Percentiles rank a stretch among this genome's conserved stretches.
phyloP scores from a whole-genome alignment of 2,888 invertebrate species.

The Cheilosia pagana region DNA sequence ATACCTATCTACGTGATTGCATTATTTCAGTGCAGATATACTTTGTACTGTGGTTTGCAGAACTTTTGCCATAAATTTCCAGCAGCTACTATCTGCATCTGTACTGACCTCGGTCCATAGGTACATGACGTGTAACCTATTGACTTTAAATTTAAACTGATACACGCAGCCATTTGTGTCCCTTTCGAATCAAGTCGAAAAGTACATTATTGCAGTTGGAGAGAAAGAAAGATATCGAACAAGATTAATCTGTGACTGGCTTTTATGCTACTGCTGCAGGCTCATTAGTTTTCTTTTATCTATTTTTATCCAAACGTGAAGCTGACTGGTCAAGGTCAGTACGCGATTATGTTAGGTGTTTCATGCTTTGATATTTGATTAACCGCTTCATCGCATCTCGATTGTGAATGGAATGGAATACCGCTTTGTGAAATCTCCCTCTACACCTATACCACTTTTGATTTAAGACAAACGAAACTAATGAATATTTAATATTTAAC shows the following conservation, averaged over 20 bases:
- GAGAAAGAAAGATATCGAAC: conserved; percentile 14
- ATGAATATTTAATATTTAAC: conserved; percentile 69
- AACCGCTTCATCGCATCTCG: conserved; percentile 41
- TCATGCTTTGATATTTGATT: conserved; percentile 66
- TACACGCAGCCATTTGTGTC: conserved; percentile 3
- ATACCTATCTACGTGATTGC: conserved; percentile 32
- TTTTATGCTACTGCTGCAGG: conserved; percentile 15
- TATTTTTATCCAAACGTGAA: conserved; percentile 53
- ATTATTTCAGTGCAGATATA: conserved; percentile 31
- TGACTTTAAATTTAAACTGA: conserved; percentile 59
- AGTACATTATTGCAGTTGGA: conserved; percentile 24
- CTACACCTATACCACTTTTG: conserved; percentile 28
- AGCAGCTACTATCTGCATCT: no score
- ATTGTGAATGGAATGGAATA: conserved; percentile 41
- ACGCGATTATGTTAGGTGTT: conserved; percentile 66
- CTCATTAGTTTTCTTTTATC: conserved; percentile 38
- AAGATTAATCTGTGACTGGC: no score
- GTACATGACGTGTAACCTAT: conserved; percentile 19
- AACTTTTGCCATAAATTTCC: background rate
- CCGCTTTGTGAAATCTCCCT: conserved; percentile 33
- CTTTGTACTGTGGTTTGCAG: conserved; percentile 4
- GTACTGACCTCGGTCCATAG: no score
- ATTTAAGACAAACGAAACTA: conserved; percentile 56
- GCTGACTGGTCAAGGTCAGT: conserved; percentile 72
- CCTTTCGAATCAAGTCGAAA: conserved; percentile 7